Percentiles rank a stretch among this genome's conserved stretches.
Conservation (phyloP, 2,888 invertebrate genomes). For the Himalopsyche anomala region DNA sequence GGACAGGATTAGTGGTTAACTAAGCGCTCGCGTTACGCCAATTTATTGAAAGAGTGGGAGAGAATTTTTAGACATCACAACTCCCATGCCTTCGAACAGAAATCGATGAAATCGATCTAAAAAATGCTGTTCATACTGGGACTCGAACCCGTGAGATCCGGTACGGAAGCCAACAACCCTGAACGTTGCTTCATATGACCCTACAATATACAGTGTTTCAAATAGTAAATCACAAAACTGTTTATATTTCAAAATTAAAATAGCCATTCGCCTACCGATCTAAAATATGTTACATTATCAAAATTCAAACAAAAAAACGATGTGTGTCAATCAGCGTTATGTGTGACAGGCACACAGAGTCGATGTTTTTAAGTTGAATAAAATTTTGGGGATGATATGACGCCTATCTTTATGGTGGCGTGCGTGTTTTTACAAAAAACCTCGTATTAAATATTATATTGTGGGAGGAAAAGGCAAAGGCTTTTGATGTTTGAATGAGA, state of each 20-base stretch:
- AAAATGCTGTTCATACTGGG: too few species aligned
- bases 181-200: too few species aligned
- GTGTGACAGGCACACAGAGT: background rate
- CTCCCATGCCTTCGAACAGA: too few species aligned
- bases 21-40: too few species aligned
- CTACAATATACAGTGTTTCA: too few species aligned
- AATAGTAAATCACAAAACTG: too few species aligned
- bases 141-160: too few species aligned
- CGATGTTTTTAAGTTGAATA: conserved; percentile 9
- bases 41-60: too few species aligned
- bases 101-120: too few species aligned
- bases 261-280: conserved; percentile 12
- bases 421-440: conserved; percentile 45
- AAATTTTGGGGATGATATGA: conserved; percentile 21
- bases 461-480: background rate
- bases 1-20: too few species aligned
- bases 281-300: background rate
- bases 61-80: too few species aligned
- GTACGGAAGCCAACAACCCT: too few species aligned
- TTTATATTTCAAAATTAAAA: background rate
- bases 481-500: background rate
- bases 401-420: conserved; percentile 23
- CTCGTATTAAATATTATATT: background rate
- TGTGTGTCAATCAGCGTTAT: background rate
- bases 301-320: background rate